Conservation (phyloP, 2,113 vertebrate species). For the Siniperca knerii region DNA sequence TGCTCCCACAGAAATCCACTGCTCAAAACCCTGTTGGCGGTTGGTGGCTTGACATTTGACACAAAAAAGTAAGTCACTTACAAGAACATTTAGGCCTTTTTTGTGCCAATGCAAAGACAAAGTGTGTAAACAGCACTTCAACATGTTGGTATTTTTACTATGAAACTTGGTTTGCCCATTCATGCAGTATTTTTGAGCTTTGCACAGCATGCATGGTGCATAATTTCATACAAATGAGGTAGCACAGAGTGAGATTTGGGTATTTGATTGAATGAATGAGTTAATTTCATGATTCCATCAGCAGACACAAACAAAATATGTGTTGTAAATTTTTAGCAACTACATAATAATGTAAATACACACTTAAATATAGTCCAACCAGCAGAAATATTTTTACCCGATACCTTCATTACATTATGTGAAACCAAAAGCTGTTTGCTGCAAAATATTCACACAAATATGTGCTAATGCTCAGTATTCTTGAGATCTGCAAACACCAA, state of each 20-base stretch:
- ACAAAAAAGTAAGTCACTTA: slow-evolving; percentile 78
- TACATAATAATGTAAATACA: not conserved
- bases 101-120: not conserved
- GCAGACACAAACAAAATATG: too few relatives aligned
- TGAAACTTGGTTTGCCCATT: not conserved
- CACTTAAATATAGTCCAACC: too few relatives aligned
- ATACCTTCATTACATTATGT: too few relatives aligned
- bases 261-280: not conserved
- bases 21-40: slow-evolving; percentile 85
- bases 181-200: not conserved
- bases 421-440: too few relatives aligned
- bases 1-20: slow-evolving; percentile 78
- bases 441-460: not conserved
- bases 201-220: not conserved
- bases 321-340: too few relatives aligned
- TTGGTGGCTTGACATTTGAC: slow-evolving; percentile 86
- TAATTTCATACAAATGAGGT: not conserved
- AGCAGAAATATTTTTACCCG: too few relatives aligned
- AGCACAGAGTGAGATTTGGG: not conserved
- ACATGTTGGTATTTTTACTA: not conserved
- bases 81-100: not conserved
- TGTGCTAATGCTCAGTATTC: not conserved
- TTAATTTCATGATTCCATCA: too few relatives aligned
- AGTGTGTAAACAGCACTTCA: not conserved
- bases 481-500: not conserved